Percentiles rank a stretch among this genome's conserved stretches.
These are phyloP conservation scores for Alaudala cheleensis DNA, from an alignment of 2,113 vertebrate species.

Conservation along the genomic window DNA sequence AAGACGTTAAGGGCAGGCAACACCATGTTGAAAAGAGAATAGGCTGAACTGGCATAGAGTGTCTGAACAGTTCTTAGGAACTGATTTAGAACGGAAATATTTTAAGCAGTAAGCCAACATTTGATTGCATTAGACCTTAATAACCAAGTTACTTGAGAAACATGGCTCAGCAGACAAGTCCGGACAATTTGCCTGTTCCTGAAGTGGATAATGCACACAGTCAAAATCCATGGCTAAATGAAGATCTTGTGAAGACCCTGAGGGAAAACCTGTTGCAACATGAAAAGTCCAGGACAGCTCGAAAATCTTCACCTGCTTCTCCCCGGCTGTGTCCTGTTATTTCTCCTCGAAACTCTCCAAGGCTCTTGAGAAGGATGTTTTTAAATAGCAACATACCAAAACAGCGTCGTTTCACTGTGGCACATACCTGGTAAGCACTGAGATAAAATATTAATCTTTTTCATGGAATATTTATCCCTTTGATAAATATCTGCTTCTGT, in stretches of 20 bases:
- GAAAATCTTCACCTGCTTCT: constrained; percentile 86
- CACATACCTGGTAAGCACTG: constrained; percentile 94
- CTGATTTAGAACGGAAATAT: not conserved
- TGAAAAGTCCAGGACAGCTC: constrained; percentile 83
- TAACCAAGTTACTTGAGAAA: constrained; percentile 58
- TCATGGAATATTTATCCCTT: not conserved
- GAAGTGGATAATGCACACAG: constrained; percentile 83
- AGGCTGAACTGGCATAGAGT: constrained; percentile 31
- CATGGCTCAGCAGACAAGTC: constrained; percentile 92
- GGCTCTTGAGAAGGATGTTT: constrained; percentile 93
- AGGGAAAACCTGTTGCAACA: constrained; percentile 96
- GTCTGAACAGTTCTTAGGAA: not conserved
- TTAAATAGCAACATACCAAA: constrained; percentile 93
- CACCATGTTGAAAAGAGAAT: constrained; percentile 39
- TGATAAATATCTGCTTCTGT: not conserved
- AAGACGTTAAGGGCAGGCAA: constrained; percentile 51
- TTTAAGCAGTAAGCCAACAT: not conserved
- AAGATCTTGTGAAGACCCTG: constrained; percentile 95
- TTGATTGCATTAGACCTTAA: not conserved
- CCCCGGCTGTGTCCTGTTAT: constrained; percentile 86
- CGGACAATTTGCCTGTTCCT: constrained; percentile 86
- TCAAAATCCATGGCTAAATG: constrained; percentile 89
- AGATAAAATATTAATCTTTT: not conserved
- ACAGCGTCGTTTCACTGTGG: constrained; percentile 95
- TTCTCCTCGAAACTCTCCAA: constrained; percentile 91